A percentile compares a stretch with the other conserved stretches of the same genome.
Conservation (phyloP, 2,797 vertebrate genomes). For the Lutjanus argentimaculatus region DNA sequence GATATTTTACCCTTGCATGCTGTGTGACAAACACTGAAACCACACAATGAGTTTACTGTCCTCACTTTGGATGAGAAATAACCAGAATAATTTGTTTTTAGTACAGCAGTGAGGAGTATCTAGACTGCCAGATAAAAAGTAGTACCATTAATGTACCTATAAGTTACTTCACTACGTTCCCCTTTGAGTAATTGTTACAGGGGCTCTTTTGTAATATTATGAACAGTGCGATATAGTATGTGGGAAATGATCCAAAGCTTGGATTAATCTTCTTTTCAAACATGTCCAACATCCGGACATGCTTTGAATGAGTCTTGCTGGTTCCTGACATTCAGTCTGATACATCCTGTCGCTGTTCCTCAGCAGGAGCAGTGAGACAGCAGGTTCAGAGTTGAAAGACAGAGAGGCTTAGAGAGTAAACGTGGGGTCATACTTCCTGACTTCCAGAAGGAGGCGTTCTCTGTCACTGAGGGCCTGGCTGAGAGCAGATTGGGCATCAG, state of each 20-base stretch:
- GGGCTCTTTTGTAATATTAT: constrained; percentile 27
- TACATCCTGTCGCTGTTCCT: constrained; percentile 22
- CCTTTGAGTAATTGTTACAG: constrained; percentile 20
- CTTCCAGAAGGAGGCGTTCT: constrained; percentile 92
- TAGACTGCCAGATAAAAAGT: constrained; percentile 37
- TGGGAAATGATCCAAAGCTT: constrained; percentile 52
- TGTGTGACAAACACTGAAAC: constrained; percentile 63
- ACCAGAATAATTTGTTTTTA: constrained; percentile 36
- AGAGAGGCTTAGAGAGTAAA: constrained; percentile 88
- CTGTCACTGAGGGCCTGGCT: constrained; percentile 88
- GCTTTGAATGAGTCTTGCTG: constrained; percentile 27
- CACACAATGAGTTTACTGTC: constrained; percentile 52
- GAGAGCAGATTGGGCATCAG: constrained; percentile 86
- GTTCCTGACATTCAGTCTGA: constrained; percentile 29
- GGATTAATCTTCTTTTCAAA: constrained; percentile 33
- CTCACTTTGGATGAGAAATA: constrained; percentile 46
- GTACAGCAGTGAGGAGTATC: constrained; percentile 46
- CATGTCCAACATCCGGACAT: constrained; percentile 26
- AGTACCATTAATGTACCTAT: constrained; percentile 57
- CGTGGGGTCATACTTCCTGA: constrained; percentile 93
- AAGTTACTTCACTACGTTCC: constrained; percentile 21
- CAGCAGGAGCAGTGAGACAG: constrained; percentile 24
- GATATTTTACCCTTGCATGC: constrained; percentile 59
- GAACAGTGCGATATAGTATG: constrained; percentile 14
- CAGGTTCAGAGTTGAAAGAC: constrained; percentile 63